Evolutionary conservation across 35 echinoderm and acorn worm genomes (phyloP).

Genomic region (Eucidaris tribuloides): DNA sequence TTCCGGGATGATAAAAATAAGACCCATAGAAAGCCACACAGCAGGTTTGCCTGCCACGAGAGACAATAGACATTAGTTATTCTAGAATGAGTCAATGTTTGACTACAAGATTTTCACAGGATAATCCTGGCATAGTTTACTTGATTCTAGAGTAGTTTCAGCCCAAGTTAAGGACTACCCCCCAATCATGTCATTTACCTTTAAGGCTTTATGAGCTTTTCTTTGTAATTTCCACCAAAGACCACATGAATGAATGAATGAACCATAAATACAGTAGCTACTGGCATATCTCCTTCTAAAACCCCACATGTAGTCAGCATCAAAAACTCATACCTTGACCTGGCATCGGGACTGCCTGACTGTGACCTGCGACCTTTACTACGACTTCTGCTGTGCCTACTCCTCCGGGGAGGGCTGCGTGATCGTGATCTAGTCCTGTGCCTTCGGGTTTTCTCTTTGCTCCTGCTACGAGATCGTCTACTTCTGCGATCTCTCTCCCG

Average conservation of each 20-base stretch:
- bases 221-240: neutral
- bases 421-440: constrained; percentile 14
- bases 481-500: constrained; percentile 35
- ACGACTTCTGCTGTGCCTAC: neutral
- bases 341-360: neutral
- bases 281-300: neutral
- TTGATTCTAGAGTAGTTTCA: too few species aligned
- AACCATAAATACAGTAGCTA: too few species aligned
- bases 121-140: too few species aligned
- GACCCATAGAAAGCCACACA: too few species aligned
- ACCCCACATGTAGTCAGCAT: neutral
- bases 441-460: neutral
- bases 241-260: too few species aligned
- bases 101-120: too few species aligned
- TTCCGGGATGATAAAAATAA: too few species aligned
- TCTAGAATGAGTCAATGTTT: too few species aligned
- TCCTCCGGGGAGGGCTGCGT: neutral
- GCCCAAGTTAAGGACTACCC: neutral
- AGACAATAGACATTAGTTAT: too few species aligned
- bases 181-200: too few species aligned
- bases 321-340: neutral
- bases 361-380: neutral
- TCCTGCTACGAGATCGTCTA: constrained; percentile 34
- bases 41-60: too few species aligned
- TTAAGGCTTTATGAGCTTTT: neutral